Evolutionary conservation across 1,140 invertebrate species (phyloP), one percentile per base, ranked within the genome.

Genomic region (Aphelenchoides besseyi): DNA sequence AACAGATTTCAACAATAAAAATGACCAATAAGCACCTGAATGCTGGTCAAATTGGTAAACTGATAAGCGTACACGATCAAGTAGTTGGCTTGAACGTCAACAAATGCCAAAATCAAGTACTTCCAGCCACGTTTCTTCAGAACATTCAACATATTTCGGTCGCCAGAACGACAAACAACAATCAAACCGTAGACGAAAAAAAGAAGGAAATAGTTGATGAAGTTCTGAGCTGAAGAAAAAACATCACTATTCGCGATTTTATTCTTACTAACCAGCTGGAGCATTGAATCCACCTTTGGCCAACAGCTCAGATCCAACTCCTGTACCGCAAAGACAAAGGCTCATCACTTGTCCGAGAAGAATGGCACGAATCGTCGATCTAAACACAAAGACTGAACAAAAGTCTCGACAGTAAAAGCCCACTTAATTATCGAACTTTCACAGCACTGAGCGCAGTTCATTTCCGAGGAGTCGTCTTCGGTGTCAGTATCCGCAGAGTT

Each of bases 81-180:
- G 69, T 89, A 91, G 84, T 91, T 91, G 28, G 90, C 90, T 85
- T 91, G 89, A 2, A 93, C 92, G 85, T 94, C 92, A 70, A 90
- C 88, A n/a, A 90, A 76, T 1, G 90, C 90, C 26, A 92, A 85
- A 32, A 91, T 81, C 62, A 91, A 86, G 85, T 92, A 91, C 76
- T 90, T 88, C 89, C 89, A 91, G 3, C 90, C 89, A 63, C 89
- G 87, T 23, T 88, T 87, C 84, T 88, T 89, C 79, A 92, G 87
- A n/a, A 91, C 79, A 5, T 36, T 61, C 0, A 74, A 26, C 18
- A 82, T 57, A 9, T 70, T 77, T 12, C 74, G 37, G 9, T 77
- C 79, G 18, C 79, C 79, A 29, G 23, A 37, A 54, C 78, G 73
- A 63, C 71, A 82, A 12, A 73, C 68, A 2, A 82, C 67, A 3